A percentile compares a stretch with the other conserved stretches of the same genome.
Evolutionary conservation across 2,797 vertebrate species (phyloP).

Genomic region (Mormyrops boulengeri): DNA sequence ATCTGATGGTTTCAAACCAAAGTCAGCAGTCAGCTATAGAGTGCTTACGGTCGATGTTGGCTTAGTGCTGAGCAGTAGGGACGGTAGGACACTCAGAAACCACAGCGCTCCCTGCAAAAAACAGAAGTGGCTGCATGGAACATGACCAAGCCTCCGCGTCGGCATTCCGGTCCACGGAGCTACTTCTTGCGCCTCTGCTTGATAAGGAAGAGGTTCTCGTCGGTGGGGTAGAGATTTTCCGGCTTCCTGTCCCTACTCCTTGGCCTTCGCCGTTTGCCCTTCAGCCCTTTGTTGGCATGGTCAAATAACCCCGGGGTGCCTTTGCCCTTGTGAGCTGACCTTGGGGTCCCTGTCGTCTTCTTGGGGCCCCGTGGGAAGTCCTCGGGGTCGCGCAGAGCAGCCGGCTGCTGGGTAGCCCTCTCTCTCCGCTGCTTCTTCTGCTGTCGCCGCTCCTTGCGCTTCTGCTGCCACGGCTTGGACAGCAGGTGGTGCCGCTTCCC

Average conservation of each 20-base stretch:
- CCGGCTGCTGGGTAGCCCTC: not conserved
- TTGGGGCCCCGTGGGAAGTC: conserved; percentile 54
- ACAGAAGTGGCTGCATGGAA: not conserved
- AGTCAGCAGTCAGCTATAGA: not conserved
- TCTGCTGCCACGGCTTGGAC: conserved; percentile 8
- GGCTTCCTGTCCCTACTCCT: conserved; percentile 33
- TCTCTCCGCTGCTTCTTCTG: not conserved
- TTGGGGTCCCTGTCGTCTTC: not conserved
- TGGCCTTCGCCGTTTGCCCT: conserved; percentile 17
- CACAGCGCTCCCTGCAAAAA: not conserved
- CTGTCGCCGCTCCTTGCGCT: not conserved
- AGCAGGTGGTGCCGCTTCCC: conserved; percentile 47
- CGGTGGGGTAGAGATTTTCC: conserved; percentile 34
- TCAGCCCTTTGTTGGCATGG: conserved; percentile 4
- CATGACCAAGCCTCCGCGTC: too few relatives aligned
- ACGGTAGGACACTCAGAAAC: not conserved
- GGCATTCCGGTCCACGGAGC: not conserved
- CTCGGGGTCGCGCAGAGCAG: not conserved
- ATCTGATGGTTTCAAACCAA: not conserved
- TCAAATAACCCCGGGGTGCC: conserved; percentile 20
- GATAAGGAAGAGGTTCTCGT: conserved; percentile 65
- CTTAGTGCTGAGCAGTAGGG: not conserved
- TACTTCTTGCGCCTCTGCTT: conserved; percentile 54
- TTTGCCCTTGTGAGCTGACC: not conserved
- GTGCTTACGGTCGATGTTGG: not conserved